phyloP scores from a whole-genome alignment of 2,888 invertebrate genomes.

The Diachrysia chrysitis region DNA sequence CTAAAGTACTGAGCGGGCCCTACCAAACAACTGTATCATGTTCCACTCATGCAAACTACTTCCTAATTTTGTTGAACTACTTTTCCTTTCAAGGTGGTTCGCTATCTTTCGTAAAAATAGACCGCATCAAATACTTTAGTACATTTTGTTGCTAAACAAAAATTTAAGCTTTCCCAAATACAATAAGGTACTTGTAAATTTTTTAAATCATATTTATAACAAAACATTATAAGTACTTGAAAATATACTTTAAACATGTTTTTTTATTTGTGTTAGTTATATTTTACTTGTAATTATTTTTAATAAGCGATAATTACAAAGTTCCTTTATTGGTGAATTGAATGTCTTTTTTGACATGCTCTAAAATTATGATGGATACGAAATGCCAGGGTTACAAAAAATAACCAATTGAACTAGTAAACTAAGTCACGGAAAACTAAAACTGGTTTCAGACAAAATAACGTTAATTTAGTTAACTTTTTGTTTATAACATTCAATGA shows the following conservation, averaged over 20 bases:
- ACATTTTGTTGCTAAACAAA: neutral
- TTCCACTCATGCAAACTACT: neutral
- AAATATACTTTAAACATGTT: slow-evolving; percentile 9
- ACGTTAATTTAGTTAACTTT: too few species aligned
- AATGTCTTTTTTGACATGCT: neutral
- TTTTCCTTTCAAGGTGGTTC: neutral
- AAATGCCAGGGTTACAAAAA: neutral
- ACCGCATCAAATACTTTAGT: neutral
- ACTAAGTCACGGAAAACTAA: neutral
- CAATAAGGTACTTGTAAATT: slow-evolving; percentile 7
- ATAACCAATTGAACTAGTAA: neutral
- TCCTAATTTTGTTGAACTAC: neutral
- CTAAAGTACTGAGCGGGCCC: neutral
- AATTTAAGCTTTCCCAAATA: slow-evolving; percentile 5
- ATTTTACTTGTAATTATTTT: neutral
- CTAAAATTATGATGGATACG: neutral
- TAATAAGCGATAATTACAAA: neutral
- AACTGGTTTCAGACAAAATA: too few species aligned
- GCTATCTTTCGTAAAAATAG: neutral
- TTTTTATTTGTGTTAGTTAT: slow-evolving; percentile 6
- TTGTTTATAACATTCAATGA: too few species aligned
- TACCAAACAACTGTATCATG: neutral
- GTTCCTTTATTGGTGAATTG: neutral
- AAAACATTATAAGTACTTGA: slow-evolving; percentile 10
- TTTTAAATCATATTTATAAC: slow-evolving; percentile 9